Conservation (phyloP, 2,888 invertebrate species). For the Tipula lateralis region DNA sequence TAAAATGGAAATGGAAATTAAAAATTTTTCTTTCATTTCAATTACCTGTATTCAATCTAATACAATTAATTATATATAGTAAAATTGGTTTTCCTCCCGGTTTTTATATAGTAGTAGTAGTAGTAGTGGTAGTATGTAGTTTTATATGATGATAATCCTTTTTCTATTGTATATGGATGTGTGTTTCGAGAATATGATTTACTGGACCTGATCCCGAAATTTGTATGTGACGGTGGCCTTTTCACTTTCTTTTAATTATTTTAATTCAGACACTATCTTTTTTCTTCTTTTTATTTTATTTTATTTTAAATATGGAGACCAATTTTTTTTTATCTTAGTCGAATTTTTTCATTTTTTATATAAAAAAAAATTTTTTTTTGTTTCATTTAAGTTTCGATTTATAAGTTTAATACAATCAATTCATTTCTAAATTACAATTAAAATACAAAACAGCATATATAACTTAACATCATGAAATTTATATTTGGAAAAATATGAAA, state of each 20-base stretch:
- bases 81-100: not conserved
- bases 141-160: not conserved
- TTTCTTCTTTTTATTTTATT: not conserved
- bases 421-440: not conserved
- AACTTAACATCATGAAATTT: not conserved
- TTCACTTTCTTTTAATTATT: not conserved
- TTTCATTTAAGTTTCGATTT: not conserved
- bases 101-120: not conserved
- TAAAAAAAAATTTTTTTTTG: not conserved
- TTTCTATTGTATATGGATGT: not conserved
- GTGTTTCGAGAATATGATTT: not conserved
- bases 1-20: not conserved
- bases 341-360: slow-evolving; percentile 25
- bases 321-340: slow-evolving; percentile 24
- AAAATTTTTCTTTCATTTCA: not conserved
- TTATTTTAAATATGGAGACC: slow-evolving; percentile 26
- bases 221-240: not conserved
- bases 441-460: not conserved
- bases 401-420: not conserved
- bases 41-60: not conserved
- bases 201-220: slow-evolving; percentile 24
- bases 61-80: slow-evolving; percentile 4
- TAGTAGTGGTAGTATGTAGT: too few species aligned
- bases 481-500: slow-evolving; percentile 12
- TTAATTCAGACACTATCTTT: not conserved